These are phyloP conservation scores for Oryzaephilus surinamensis DNA, from an alignment of 1,140 invertebrate genomes.

Conservation along the genomic window DNA sequence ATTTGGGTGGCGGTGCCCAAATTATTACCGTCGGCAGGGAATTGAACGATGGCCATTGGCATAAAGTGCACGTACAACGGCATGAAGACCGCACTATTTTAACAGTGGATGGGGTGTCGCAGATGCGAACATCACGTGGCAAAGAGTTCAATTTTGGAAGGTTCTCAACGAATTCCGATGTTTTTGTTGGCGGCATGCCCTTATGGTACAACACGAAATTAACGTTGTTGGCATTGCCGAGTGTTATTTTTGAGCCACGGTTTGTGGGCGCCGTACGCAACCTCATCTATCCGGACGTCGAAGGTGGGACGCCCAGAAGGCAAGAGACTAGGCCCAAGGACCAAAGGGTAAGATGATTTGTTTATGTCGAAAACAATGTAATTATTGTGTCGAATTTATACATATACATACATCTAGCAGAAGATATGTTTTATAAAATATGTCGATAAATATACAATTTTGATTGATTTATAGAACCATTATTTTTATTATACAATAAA, in stretches of 20 bases:
- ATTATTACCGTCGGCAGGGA: conserved; percentile 77
- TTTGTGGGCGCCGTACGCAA: conserved; percentile 77
- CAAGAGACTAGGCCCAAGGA: conserved; percentile 70
- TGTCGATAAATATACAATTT: too few relatives aligned
- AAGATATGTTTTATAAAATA: too few relatives aligned
- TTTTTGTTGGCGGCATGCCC: conserved; percentile 87
- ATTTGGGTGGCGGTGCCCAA: conserved; percentile 75
- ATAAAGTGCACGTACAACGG: conserved; percentile 70
- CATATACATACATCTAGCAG: too few relatives aligned
- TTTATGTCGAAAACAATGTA: too few relatives aligned
- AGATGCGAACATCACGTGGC: conserved; percentile 63
- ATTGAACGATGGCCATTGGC: conserved; percentile 82
- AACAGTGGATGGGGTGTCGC: conserved; percentile 66
- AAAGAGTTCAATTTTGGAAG: conserved; percentile 81
- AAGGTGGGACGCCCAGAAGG: conserved; percentile 55
- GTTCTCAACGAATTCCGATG: conserved; percentile 73
- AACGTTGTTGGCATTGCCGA: conserved; percentile 69
- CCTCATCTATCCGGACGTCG: conserved; percentile 72
- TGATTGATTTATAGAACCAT: too few relatives aligned
- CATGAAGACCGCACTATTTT: conserved; percentile 68
- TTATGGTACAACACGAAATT: conserved; percentile 78
- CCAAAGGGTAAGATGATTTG: conserved; percentile 56
- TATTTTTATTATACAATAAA: too few relatives aligned
- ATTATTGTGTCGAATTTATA: too few relatives aligned
- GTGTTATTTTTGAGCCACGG: conserved; percentile 83